Evolutionary conservation across 2,888 invertebrate species (phyloP).

Genomic region (Agonopterix subpropinquella): DNA sequence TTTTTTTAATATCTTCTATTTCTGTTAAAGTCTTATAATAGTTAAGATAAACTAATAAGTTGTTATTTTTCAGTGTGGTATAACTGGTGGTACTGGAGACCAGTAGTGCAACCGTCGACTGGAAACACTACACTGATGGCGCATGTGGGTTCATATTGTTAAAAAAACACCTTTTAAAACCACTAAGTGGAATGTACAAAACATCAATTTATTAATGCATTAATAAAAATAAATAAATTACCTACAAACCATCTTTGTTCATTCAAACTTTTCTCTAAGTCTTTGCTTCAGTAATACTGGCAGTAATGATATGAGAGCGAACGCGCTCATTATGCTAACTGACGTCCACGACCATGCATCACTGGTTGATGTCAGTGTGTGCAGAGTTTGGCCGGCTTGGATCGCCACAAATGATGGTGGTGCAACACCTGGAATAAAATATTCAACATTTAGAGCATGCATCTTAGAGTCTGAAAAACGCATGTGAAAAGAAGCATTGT

Average conservation of each 20-base stretch:
- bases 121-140: slow-evolving; percentile 78
- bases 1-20: too few relatives aligned
- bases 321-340: slow-evolving; percentile 83
- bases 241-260: slow-evolving; percentile 41
- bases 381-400: slow-evolving; percentile 97
- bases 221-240: slow-evolving; percentile 42
- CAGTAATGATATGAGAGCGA: slow-evolving; percentile 89
- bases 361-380: slow-evolving; percentile 91
- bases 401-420: slow-evolving; percentile 98
- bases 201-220: slow-evolving; percentile 30
- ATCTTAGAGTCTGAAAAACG: background rate
- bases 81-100: slow-evolving; percentile 91
- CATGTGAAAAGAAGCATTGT: background rate
- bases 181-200: slow-evolving; percentile 51
- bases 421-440: slow-evolving; percentile 84
- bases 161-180: slow-evolving; percentile 24
- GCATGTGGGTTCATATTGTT: slow-evolving; percentile 85
- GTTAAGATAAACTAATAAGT: background rate
- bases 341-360: slow-evolving; percentile 93
- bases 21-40: too few relatives aligned
- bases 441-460: background rate
- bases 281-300: slow-evolving; percentile 91
- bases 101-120: slow-evolving; percentile 76
- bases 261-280: slow-evolving; percentile 86
- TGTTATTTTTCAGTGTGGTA: slow-evolving; percentile 81